These are phyloP conservation scores for Ataeniobius toweri DNA, from an alignment of 2,797 vertebrate species.

Conservation along the genomic window DNA sequence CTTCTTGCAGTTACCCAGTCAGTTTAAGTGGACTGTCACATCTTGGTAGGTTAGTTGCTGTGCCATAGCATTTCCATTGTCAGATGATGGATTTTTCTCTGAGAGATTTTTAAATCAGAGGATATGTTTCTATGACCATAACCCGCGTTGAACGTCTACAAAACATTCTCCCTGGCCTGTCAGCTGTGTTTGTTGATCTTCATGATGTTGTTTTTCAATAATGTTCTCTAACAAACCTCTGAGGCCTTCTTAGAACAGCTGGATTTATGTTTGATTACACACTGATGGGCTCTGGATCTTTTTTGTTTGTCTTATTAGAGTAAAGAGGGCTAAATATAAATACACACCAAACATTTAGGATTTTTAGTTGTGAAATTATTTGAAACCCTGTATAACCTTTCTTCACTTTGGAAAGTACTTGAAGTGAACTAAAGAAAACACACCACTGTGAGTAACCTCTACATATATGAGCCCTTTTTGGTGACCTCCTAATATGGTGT, in stretches of 20 bases:
- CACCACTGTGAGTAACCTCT: neutral
- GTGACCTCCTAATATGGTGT: slow-evolving; percentile 19
- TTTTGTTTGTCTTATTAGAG: neutral
- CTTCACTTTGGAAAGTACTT: neutral
- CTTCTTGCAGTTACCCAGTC: too few relatives aligned
- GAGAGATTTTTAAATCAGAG: neutral
- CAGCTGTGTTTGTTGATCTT: neutral
- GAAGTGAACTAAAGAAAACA: neutral
- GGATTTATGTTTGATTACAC: neutral
- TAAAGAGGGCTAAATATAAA: neutral
- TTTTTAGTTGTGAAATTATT: neutral
- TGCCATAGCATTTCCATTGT: too few relatives aligned
- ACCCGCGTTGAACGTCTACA: neutral
- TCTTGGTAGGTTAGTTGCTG: too few relatives aligned
- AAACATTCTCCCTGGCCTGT: neutral
- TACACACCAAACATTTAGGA: neutral
- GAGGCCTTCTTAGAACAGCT: neutral
- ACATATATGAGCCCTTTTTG: slow-evolving; percentile 19
- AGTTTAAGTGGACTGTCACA: too few relatives aligned
- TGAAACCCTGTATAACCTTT: neutral
- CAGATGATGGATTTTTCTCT: neutral
- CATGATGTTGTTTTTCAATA: neutral
- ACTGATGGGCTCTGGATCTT: neutral
- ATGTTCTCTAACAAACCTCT: neutral
- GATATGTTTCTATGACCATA: neutral